A percentile compares a stretch with the other conserved stretches of the same genome.
Conservation (phyloP, 2,113 vertebrate genomes). For the Oreochromis aureus region DNA sequence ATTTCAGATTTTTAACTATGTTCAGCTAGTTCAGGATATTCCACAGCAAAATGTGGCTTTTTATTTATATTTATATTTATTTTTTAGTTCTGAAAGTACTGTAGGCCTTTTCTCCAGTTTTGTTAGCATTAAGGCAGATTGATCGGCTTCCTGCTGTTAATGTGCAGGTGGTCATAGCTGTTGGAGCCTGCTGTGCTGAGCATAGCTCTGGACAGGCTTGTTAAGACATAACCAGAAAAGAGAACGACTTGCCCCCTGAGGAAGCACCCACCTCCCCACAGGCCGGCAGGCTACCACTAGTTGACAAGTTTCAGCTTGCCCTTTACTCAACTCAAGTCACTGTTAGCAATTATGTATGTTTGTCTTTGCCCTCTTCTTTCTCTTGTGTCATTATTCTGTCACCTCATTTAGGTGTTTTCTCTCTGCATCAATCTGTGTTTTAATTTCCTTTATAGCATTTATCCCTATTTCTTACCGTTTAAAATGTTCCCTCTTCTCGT, state of each 20-base stretch:
- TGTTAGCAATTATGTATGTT: constrained; percentile 69
- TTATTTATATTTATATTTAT: neutral
- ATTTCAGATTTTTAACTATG: neutral
- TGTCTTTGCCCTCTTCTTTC: constrained; percentile 59
- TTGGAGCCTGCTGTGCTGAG: constrained; percentile 60
- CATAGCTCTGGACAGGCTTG: constrained; percentile 79
- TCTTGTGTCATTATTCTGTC: neutral
- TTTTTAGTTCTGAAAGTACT: neutral
- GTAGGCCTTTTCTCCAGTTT: neutral
- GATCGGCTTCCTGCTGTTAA: constrained; percentile 27
- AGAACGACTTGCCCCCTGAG: constrained; percentile 50
- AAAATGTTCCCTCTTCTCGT: neutral
- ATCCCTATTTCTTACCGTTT: neutral
- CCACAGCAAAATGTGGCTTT: neutral
- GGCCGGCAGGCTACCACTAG: constrained; percentile 70
- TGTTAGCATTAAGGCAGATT: neutral
- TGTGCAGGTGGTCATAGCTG: constrained; percentile 55
- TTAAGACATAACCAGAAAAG: constrained; percentile 73
- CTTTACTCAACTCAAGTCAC: constrained; percentile 69
- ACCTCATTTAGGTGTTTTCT: neutral
- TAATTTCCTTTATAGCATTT: neutral
- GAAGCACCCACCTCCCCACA: constrained; percentile 44
- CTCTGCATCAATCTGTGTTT: neutral
- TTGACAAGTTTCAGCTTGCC: constrained; percentile 89
- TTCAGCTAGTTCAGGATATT: neutral